Evolutionary conservation across 1,140 invertebrate species (phyloP).

Genomic region (Galleria mellonella): DNA sequence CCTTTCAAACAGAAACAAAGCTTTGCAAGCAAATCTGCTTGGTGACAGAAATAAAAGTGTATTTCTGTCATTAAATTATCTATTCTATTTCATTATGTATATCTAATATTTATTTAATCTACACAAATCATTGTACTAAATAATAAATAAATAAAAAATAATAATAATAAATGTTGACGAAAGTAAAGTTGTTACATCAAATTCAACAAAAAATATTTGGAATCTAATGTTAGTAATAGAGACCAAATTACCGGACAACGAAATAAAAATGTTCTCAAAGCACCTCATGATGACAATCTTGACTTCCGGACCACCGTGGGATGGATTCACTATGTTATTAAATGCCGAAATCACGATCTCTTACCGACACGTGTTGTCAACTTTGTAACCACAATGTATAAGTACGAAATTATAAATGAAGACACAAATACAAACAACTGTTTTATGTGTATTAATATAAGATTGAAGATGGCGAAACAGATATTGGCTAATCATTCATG

Average conservation of each 20-base stretch:
- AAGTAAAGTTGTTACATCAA: conserved; percentile 2
- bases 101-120: no score
- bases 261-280: conserved; percentile 32
- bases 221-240: conserved; percentile 22
- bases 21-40: no score
- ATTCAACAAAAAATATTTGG: conserved; percentile 2
- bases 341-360: conserved; percentile 18
- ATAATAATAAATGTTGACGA: no score
- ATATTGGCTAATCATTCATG: conserved; percentile 4
- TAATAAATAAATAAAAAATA: no score
- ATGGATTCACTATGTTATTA: conserved; percentile 25
- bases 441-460: conserved; percentile 6
- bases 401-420: not conserved
- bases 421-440: not conserved
- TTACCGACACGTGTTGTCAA: conserved; percentile 22
- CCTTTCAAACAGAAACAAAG: no score
- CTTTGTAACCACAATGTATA: conserved; percentile 21
- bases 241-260: conserved; percentile 22
- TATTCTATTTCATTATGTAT: no score
- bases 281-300: conserved; percentile 34
- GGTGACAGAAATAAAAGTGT: no score
- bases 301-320: conserved; percentile 49
- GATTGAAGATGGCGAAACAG: conserved; percentile 6
- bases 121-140: no score
- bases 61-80: no score